Evolutionary conservation across 2,888 invertebrate genomes (phyloP), one percentile per base, ranked within the genome.

Genomic region (Cerastis rubricosa): DNA sequence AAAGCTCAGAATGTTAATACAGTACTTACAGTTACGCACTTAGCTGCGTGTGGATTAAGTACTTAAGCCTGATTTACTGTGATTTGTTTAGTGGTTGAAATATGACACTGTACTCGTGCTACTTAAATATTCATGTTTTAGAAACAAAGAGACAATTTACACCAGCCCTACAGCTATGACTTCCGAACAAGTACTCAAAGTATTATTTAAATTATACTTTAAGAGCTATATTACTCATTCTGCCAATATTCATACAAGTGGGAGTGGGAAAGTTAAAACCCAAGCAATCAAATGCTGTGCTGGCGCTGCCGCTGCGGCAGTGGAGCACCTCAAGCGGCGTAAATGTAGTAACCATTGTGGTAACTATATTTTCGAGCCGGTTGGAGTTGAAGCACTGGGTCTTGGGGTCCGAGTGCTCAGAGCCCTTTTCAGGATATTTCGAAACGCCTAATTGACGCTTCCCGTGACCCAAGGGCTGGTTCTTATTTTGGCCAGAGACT

Each of bases 11-110:
- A 77, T 71, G 57, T 73, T 65, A 82, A 66, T 81, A 54, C 49
- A 45, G 70, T 45, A n/a, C n/a, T n/a, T n/a, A n/a, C n/a, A 70
- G 63, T 82, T 64, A 57, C n/a, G n/a, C 45, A 19, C 40, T 68
- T 61, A 17, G 25, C 64, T 71, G 57, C 66, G 73, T 35, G 57
- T 80, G 49, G 57, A 72, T 79, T 22, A 54, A 66, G 71, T 67
- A 66, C 43, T 75, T 61, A 63, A 54, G 35, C 43, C 43, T 73
- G 76, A 73, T 85, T 85, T 72, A 81, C 11, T 54, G 57, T 80
- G 74, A 82, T 84, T 82, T 71, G 74, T 74, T 63, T 17, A 51
- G 22, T 51, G 51, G 66, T 72, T 85, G 40, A 80, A 85, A 80
- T 83, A 66, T 72, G 54, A 63, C 12, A 51, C 64, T 40, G 68